Base-by-base conservation (phyloP, 2,888 invertebrate genomes). In the Eupelmus urozonus region DNA sequence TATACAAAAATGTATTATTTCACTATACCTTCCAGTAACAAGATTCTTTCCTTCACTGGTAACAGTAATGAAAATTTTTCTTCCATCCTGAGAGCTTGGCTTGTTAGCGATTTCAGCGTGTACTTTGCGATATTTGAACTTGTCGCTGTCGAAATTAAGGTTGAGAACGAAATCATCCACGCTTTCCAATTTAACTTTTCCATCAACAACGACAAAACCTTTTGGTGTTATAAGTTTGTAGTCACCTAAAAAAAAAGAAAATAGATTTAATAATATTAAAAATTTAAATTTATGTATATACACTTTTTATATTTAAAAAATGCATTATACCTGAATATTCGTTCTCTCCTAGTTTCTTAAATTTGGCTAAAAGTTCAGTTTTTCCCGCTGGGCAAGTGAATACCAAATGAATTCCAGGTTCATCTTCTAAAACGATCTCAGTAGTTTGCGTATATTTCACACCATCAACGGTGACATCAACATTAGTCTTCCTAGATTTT, bases 11-110 rank as follows among this genome's bases (percentile, higher is more conserved):
- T 13, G 13, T 45, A 45, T n/a, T n/a, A n/a, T 7, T 45, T 45
- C 34, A 75, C n/a, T n/a, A n/a, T 86, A 94, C 94, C 92, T 93
- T 91, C 96, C 96, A 84, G 93, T 92, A 1, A 96, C 85, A 9
- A 95, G 86, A 70, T 93, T 93, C 85, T 94, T 93, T 76, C 92
- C 92, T 2, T 92, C 93, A 63, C 93, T 93, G 40, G 92, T 93
- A 0, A 94, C 92, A 0, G 91, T 90, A 84, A 96, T 91, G 79
- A 93, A 92, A 72, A 96, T 90, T 7, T 92, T 92, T 81, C 94
- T 94, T 76, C 91, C 91, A 25, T 91, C 91, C 72, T 91, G 93
- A 0, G 91, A 91, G 2, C 91, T 90, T 1, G 92, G 92, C 81
- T 94, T 93, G 75, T 93, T 94, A 0, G 92, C 90, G 5, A 94